Conservation (phyloP, 2,888 invertebrate species). For the Adelphocoris suturalis region DNA sequence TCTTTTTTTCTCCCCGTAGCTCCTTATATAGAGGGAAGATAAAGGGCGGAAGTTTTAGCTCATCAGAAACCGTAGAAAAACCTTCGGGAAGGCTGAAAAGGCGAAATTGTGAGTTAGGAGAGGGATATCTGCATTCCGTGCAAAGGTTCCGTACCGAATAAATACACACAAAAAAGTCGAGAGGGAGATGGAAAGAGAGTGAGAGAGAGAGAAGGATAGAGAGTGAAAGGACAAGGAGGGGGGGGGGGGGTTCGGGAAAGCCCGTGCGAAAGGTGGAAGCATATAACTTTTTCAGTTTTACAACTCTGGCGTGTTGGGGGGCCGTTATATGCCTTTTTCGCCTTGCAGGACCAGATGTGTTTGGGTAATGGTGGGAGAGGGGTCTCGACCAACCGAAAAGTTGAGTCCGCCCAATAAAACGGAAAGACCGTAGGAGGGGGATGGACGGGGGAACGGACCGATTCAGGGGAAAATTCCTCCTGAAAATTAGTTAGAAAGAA, state of each 20-base stretch:
- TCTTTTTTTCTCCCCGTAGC: background rate
- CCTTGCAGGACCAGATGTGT: slow-evolving; percentile 42
- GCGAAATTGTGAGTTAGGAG: slow-evolving; percentile 6
- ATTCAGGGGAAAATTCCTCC: background rate
- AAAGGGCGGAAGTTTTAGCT: slow-evolving; percentile 47
- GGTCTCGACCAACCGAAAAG: slow-evolving; percentile 22
- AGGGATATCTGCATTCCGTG: slow-evolving; percentile 64
- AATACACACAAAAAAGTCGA: slow-evolving; percentile 37
- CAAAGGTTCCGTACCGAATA: slow-evolving; percentile 46
- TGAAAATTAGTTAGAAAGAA: background rate
- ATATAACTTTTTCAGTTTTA: slow-evolving; percentile 64
- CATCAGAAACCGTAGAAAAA: slow-evolving; percentile 36
- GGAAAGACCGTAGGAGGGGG: background rate
- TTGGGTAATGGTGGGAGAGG: slow-evolving; percentile 24
- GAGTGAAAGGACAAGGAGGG: background rate
- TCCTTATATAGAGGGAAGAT: slow-evolving; percentile 34
- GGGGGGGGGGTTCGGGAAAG: background rate
- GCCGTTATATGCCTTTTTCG: slow-evolving; percentile 32
- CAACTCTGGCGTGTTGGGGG: slow-evolving; percentile 61
- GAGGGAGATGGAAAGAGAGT: background rate
- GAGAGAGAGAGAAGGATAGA: background rate
- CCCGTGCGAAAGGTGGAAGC: slow-evolving; percentile 22
- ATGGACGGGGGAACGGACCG: background rate
- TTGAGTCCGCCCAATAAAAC: slow-evolving; percentile 35
- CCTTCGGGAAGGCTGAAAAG: slow-evolving; percentile 17